Conservation (phyloP, 2,888 invertebrate species). For the Drosophila paramelanica region DNA sequence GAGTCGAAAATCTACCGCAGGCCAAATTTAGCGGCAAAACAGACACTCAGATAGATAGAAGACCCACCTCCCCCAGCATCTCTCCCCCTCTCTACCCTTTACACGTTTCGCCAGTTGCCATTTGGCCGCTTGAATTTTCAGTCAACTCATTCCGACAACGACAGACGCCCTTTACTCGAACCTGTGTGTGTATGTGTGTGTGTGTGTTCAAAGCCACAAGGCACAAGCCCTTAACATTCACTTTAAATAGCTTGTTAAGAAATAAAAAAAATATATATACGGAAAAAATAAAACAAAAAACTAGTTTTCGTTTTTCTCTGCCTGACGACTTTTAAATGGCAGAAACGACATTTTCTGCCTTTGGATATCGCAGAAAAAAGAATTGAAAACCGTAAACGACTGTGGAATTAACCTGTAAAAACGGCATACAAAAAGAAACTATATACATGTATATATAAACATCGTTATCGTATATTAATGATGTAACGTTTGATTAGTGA, state of each 20-base stretch:
- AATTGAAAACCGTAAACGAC: constrained; percentile 29
- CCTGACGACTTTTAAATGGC: constrained; percentile 64
- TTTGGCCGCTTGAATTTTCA: constrained; percentile 34
- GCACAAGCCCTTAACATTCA: constrained; percentile 73
- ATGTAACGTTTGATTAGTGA: constrained; percentile 5
- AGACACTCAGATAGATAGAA: constrained; percentile 30
- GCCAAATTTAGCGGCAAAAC: constrained; percentile 21
- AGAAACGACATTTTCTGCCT: constrained; percentile 67
- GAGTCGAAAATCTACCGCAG: constrained; percentile 26
- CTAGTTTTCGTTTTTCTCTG: constrained; percentile 69
- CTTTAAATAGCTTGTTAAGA: constrained; percentile 69
- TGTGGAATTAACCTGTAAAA: constrained; percentile 33
- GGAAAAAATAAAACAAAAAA: constrained; percentile 41
- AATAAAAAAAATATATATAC: constrained; percentile 1
- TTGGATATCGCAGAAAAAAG: constrained; percentile 35
- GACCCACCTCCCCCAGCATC: neutral
- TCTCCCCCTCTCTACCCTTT: neutral
- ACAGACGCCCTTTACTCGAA: constrained; percentile 45
- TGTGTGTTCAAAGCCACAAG: constrained; percentile 39
- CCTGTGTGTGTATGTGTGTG: neutral
- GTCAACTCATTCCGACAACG: constrained; percentile 38
- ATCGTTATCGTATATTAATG: constrained; percentile 6
- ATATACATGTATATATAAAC: neutral
- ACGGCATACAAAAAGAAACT: neutral
- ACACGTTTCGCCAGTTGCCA: constrained; percentile 11